Conservation (phyloP, 2,888 invertebrate genomes). For the Onthophagus sagittarius region DNA sequence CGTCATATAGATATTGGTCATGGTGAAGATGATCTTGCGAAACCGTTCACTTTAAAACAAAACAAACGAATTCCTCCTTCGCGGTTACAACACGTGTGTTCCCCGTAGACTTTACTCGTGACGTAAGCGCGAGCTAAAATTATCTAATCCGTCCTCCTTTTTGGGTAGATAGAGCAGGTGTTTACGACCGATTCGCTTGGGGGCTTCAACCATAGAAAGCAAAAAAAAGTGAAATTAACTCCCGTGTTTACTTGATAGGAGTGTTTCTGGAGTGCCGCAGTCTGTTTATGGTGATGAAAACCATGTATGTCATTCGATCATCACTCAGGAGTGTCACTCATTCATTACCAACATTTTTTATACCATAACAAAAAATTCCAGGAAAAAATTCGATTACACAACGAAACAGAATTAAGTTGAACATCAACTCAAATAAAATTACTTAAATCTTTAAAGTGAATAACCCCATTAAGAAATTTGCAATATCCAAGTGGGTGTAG, state of each 20-base stretch:
- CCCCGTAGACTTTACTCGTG: not conserved
- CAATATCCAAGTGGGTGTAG: not conserved
- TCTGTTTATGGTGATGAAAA: not conserved
- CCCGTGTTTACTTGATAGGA: not conserved
- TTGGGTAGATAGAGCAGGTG: not conserved
- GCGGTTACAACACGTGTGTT: not conserved
- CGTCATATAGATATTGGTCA: not conserved
- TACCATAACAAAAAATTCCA: not conserved
- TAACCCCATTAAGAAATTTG: not conserved
- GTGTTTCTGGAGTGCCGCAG: not conserved
- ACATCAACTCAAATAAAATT: too few species aligned
- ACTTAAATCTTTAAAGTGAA: not conserved
- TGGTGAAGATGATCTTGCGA: not conserved
- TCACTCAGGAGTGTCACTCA: not conserved
- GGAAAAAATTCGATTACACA: not conserved
- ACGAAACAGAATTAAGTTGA: too few species aligned
- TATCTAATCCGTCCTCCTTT: not conserved
- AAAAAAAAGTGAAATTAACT: not conserved
- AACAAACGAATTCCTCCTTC: not conserved
- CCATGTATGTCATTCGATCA: not conserved
- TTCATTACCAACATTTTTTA: not conserved
- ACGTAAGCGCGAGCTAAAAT: not conserved
- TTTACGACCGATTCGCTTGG: not conserved
- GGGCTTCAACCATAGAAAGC: not conserved
- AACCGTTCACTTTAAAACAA: not conserved